Base-by-base conservation (phyloP, 2,888 invertebrate genomes). In the Eueremaeus valkanovi region DNA sequence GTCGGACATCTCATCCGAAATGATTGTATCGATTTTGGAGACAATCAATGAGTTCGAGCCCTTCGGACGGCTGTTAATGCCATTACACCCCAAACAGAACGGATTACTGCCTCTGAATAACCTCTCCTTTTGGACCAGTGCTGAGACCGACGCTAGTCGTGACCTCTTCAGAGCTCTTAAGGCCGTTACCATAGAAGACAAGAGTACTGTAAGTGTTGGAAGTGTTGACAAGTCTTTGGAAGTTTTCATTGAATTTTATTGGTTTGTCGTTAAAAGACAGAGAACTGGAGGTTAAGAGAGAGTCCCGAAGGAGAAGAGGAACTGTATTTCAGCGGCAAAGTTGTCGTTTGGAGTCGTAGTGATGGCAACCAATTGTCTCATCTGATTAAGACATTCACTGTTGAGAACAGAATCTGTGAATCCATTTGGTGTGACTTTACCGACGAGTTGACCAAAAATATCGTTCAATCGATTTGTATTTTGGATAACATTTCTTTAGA, bases 271-370 rank as follows among this genome's bases (percentile, higher is more conserved):
- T 36, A 73, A n/a, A n/a, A n/a, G 75, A 58, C 16, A 27, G 79
- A 79, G 63, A 75, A 75, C 18, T 79, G 78, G 79, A 74, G 72
- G 51, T 49, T 79, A 45, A 78, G 79, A 75, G 74, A 77, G 49
- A 76, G 68, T 51, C 76, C 75, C 27, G 76, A 78, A n/a, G 78
- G 83, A 79, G 94, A 94, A 83, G 94, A 95, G 82, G 95, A 95
- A 82, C 84, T 95, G 73, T 95, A 93, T 86, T 88, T 92, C 1
- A 90, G 89, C 80, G 92, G 91, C 1, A 88, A 91, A 81, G 90
- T 92, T 24, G 93, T 92, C 3, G 88, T 95, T 42, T 92, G 92
- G 91, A 90, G 85, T 77, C 8, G 42, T 29, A 83, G 84, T 9
- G 82, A 81, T 55, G 80, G 81, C 18, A 81, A 82, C 77, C 82